Evolutionary conservation across 2,113 vertebrate genomes (phyloP).

Genomic region (Phalacrocorax aristotelis): DNA sequence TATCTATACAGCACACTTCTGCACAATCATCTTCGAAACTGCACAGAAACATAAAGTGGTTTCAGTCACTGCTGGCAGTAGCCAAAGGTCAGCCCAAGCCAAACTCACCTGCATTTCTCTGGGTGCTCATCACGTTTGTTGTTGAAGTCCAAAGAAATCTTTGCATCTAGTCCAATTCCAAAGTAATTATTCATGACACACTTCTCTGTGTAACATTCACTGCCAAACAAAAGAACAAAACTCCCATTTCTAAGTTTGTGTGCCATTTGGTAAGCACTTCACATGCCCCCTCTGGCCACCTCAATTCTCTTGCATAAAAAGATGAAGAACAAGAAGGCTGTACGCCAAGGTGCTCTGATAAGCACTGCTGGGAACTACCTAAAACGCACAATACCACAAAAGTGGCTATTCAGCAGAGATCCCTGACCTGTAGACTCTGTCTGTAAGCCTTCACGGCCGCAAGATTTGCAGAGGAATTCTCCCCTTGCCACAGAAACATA

Average conservation of each 20-base stretch:
- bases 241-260: not conserved
- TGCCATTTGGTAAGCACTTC: not conserved
- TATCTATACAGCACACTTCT: not conserved
- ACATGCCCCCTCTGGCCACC: not conserved
- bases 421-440: not conserved
- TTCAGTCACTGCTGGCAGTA: not conserved
- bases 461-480: not conserved
- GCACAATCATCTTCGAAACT: not conserved
- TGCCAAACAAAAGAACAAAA: conserved; percentile 37
- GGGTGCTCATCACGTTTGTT: conserved; percentile 95
- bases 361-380: not conserved
- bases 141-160: conserved; percentile 95
- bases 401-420: not conserved
- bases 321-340: not conserved
- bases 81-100: not conserved
- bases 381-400: not conserved
- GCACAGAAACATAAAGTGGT: not conserved
- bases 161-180: conserved; percentile 92
- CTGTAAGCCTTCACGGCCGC: not conserved
- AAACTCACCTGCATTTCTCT: conserved; percentile 88
- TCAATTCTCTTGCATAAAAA: not conserved
- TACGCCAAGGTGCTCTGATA: not conserved
- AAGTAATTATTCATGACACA: conserved; percentile 98
- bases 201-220: conserved; percentile 89
- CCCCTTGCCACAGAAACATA: not conserved